Conservation (phyloP, 2,113 vertebrate species). For the Canis aureus region DNA sequence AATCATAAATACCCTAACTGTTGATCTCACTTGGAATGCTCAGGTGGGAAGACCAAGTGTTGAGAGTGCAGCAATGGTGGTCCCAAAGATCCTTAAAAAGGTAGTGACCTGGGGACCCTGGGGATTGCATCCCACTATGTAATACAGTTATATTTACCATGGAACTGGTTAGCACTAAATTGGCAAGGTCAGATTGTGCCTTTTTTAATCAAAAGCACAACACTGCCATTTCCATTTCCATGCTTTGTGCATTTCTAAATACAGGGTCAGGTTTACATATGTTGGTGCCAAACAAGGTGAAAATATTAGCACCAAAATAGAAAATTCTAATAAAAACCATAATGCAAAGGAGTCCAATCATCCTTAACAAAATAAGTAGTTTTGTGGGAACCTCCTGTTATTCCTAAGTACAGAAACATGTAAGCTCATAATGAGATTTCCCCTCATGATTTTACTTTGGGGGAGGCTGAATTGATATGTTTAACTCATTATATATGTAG, state of each 20-base stretch:
- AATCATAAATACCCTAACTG: background rate
- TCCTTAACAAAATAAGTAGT: conserved; percentile 29
- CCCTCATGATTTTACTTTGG: background rate
- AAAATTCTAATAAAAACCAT: background rate
- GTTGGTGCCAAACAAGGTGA: background rate
- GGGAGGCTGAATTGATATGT: background rate
- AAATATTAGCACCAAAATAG: background rate
- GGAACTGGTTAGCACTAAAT: background rate
- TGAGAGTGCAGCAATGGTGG: background rate
- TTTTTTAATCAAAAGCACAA: background rate
- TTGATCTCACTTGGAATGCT: background rate
- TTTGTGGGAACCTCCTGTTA: background rate
- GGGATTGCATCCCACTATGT: background rate
- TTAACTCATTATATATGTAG: background rate
- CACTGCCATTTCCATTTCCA: background rate
- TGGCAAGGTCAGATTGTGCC: background rate
- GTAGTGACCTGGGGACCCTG: background rate
- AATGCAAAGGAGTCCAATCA: background rate
- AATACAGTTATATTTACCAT: background rate
- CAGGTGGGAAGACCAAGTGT: background rate
- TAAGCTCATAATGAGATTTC: background rate
- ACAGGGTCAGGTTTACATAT: background rate
- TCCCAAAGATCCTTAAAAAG: background rate
- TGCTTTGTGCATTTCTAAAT: background rate
- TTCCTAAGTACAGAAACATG: background rate